These are phyloP conservation scores for Lasiurus cinereus DNA, from an alignment of 2,113 vertebrate genomes.

Conservation along the genomic window DNA sequence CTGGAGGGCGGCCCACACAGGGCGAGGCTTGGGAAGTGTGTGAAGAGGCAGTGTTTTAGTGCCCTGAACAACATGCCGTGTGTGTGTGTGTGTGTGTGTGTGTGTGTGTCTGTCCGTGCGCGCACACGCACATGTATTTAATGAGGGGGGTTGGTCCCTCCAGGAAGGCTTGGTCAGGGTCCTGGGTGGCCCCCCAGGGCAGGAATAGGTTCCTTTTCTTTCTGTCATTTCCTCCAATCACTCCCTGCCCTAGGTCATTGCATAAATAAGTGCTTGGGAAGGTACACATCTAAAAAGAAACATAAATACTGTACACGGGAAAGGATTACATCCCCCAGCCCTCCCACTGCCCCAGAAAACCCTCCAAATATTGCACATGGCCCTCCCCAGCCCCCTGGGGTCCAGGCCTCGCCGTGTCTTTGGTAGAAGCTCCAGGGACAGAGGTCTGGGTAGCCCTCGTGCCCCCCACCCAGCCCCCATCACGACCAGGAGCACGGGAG, in stretches of 20 bases:
- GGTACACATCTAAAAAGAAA: conserved; percentile 77
- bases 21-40: background rate
- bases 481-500: background rate
- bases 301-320: conserved; percentile 85
- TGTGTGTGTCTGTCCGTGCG: background rate
- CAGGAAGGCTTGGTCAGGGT: conserved; percentile 64
- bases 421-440: conserved; percentile 83
- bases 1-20: background rate
- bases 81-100: background rate
- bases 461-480: background rate
- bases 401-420: conserved; percentile 77
- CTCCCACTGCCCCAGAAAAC: conserved; percentile 67
- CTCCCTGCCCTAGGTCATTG: conserved; percentile 63
- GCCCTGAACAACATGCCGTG: conserved; percentile 58
- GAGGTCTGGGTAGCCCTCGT: conserved; percentile 54
- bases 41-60: background rate
- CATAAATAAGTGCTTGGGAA: conserved; percentile 85
- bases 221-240: conserved; percentile 64
- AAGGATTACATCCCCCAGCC: conserved; percentile 60
- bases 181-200: conserved; percentile 21
- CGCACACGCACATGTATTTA: background rate
- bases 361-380: conserved; percentile 83
- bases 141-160: conserved; percentile 42
- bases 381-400: conserved; percentile 67
- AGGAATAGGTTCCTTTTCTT: conserved; percentile 1